Conservation (phyloP, 2,113 vertebrate species). For the Hippocampus barbouri region DNA sequence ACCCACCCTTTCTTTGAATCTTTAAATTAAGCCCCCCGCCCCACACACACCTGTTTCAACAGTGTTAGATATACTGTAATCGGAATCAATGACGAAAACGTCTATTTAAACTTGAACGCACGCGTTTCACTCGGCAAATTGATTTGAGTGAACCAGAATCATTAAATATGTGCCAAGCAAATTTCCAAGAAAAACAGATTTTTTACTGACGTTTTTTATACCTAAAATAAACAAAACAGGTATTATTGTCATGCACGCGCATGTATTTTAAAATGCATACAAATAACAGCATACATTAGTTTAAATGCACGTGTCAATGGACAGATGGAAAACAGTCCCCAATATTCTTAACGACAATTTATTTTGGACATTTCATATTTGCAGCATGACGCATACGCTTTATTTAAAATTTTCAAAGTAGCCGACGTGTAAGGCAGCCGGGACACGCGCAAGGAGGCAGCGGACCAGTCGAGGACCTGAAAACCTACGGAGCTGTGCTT, state of each 20-base stretch:
- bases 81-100: constrained; percentile 23
- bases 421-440: constrained; percentile 3
- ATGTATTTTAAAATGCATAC: neutral
- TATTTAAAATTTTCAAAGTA: constrained; percentile 8
- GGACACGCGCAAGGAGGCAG: constrained; percentile 9
- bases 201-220: neutral
- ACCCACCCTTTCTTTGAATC: neutral
- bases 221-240: neutral
- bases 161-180: constrained; percentile 1
- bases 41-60: neutral
- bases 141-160: neutral
- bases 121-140: neutral
- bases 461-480: neutral
- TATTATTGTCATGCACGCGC: no score
- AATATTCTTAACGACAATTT: neutral
- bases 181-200: neutral
- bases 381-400: neutral
- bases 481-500: constrained; percentile 5
- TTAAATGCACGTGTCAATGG: neutral
- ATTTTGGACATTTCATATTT: neutral
- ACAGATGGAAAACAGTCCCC: neutral
- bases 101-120: constrained; percentile 12
- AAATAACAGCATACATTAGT: neutral
- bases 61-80: constrained; percentile 15
- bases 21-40: neutral